Conservation (phyloP, 2,888 invertebrate genomes). For the Caenorhabditis angaria region DNA sequence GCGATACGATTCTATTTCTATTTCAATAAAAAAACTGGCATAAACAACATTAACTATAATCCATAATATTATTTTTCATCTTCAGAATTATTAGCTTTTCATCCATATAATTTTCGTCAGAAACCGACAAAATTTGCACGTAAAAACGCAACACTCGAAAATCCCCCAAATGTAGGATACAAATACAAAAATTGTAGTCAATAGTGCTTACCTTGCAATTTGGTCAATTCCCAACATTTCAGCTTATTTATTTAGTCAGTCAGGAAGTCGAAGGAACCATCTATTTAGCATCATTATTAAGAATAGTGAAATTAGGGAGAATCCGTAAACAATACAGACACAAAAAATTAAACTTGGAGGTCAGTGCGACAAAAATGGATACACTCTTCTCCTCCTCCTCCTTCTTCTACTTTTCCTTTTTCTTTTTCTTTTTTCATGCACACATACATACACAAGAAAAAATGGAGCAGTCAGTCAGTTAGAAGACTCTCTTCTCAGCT, state of each 20-base stretch:
- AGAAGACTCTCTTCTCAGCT: not conserved
- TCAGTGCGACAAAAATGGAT: slow-evolving; percentile 2
- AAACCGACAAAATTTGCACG: not conserved
- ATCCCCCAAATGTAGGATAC: not conserved
- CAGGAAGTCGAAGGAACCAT: too few species aligned
- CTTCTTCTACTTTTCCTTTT: too few species aligned
- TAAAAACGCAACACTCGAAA: not conserved
- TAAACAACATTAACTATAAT: not conserved
- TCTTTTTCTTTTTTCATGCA: slow-evolving; percentile 3
- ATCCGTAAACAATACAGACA: too few species aligned
- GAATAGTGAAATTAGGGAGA: too few species aligned
- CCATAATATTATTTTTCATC: not conserved
- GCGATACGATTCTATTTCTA: not conserved
- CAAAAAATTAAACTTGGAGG: slow-evolving; percentile 4
- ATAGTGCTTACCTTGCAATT: slow-evolving; percentile 61
- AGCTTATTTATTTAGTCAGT: too few species aligned
- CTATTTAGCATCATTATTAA: too few species aligned
- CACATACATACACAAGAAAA: slow-evolving; percentile 2
- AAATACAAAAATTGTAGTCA: not conserved
- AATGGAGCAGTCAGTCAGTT: not conserved
- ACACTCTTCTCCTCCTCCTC: not conserved
- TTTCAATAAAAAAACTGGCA: not conserved
- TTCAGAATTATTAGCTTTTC: not conserved
- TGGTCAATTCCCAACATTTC: slow-evolving; percentile 69
- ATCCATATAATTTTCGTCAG: not conserved